Percentiles rank a stretch among this genome's conserved stretches.
These are phyloP conservation scores for Leptodactylus fallax DNA, from an alignment of 2,797 vertebrate genomes.

Conservation along the genomic window DNA sequence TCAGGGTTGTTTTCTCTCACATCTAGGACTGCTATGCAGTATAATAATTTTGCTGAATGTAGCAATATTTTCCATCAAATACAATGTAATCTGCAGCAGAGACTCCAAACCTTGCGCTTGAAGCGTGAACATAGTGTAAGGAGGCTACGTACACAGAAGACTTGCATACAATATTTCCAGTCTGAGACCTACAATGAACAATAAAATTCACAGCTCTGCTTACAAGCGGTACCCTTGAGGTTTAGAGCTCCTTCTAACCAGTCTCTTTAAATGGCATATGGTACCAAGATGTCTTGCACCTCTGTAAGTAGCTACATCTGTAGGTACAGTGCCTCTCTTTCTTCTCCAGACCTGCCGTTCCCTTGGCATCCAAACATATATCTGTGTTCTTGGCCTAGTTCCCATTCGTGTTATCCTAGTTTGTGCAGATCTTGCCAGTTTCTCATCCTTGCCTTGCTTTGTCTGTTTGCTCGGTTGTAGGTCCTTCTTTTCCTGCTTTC, in stretches of 20 bases:
- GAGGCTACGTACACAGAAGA: too few relatives aligned
- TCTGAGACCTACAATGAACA: too few relatives aligned
- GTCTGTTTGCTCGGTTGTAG: background rate
- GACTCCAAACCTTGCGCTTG: too few relatives aligned
- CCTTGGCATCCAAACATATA: background rate
- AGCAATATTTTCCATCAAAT: too few relatives aligned
- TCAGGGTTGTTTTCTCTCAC: too few relatives aligned
- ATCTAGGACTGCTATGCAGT: too few relatives aligned
- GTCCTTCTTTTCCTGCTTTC: background rate
- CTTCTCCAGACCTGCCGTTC: background rate
- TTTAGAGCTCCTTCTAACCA: background rate
- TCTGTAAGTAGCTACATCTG: background rate
- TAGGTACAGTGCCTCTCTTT: background rate
- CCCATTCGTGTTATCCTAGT: constrained; percentile 23
- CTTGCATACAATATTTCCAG: too few relatives aligned
- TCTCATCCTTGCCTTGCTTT: constrained; percentile 19
- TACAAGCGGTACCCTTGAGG: background rate
- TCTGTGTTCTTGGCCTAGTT: background rate
- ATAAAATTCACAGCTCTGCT: too few relatives aligned
- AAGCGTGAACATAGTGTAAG: too few relatives aligned
- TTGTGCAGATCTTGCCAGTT: constrained; percentile 12
- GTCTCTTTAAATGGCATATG: background rate
- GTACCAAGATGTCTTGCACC: background rate
- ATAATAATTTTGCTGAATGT: too few relatives aligned
- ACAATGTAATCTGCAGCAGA: too few relatives aligned